Evolutionary conservation across 2,888 invertebrate genomes (phyloP).

Genomic region (Trissonchulus latispiculum): DNA sequence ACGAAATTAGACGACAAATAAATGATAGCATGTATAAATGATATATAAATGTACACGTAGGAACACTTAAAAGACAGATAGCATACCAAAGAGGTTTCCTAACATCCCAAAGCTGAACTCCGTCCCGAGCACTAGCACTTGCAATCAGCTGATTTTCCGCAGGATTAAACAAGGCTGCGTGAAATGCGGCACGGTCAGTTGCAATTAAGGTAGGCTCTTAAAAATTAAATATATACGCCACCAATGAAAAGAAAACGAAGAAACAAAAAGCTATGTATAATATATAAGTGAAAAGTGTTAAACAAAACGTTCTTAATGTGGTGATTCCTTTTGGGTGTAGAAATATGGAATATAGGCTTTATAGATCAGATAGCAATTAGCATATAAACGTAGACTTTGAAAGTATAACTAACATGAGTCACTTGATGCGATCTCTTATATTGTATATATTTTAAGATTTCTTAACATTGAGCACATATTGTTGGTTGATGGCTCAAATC

Average conservation of each 20-base stretch:
- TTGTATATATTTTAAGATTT: too few relatives aligned
- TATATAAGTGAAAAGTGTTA: not conserved
- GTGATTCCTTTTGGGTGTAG: not conserved
- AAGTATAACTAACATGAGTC: too few relatives aligned
- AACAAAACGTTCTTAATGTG: not conserved
- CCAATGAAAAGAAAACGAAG: not conserved
- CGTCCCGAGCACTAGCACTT: conserved; percentile 79
- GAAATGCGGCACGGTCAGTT: conserved; percentile 67
- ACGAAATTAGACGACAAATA: too few relatives aligned
- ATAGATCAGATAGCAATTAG: too few relatives aligned
- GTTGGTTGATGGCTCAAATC: too few relatives aligned
- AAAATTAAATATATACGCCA: conserved; percentile 31
- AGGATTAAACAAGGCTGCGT: conserved; percentile 89
- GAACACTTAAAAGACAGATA: too few relatives aligned
- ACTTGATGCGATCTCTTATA: too few relatives aligned
- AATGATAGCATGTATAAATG: too few relatives aligned
- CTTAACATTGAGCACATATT: too few relatives aligned
- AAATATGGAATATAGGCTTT: too few relatives aligned
- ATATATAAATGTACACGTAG: too few relatives aligned
- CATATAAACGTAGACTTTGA: too few relatives aligned
- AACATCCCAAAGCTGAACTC: conserved; percentile 78
- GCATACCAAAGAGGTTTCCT: conserved; percentile 66
- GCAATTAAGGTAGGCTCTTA: conserved; percentile 58
- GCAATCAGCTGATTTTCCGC: conserved; percentile 66
- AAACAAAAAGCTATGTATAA: not conserved